phyloP scores from a whole-genome alignment of 2,797 vertebrate species.

The Mus minutoides region DNA sequence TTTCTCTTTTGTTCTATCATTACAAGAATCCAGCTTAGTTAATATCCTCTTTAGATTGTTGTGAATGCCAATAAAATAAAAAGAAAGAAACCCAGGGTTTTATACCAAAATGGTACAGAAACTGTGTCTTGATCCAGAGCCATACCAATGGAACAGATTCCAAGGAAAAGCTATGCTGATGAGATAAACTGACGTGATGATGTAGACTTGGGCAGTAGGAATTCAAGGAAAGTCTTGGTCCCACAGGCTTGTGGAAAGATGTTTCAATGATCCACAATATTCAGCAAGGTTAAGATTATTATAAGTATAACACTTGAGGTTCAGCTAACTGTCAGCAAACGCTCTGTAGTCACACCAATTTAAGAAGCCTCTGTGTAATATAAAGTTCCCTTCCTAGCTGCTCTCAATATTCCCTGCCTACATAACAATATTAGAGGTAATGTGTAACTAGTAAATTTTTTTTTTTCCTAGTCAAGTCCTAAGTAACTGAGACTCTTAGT shows the following conservation, averaged over 20 bases:
- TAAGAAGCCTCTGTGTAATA: not conserved
- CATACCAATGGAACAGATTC: not conserved
- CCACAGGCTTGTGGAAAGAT: not conserved
- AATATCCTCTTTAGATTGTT: not conserved
- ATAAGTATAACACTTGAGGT: not conserved
- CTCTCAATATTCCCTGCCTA: not conserved
- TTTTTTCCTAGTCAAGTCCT: not conserved
- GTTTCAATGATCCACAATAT: not conserved
- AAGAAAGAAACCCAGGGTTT: not conserved
- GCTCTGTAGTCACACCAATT: not conserved
- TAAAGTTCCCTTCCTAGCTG: not conserved
- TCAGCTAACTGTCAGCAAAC: not conserved
- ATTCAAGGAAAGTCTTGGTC: not conserved
- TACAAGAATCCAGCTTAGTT: not conserved
- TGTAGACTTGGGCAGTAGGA: too few species aligned
- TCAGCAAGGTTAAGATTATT: not conserved
- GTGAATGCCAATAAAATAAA: not conserved
- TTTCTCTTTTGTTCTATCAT: not conserved
- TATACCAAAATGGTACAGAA: not conserved
- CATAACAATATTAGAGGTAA: not conserved
- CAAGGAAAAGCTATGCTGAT: not conserved
- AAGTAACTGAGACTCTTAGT: not conserved
- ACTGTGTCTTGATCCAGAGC: not conserved
- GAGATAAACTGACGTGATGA: not conserved
- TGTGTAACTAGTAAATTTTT: not conserved